Evolutionary conservation across 2,113 vertebrate species (phyloP), one percentile per base, ranked within the genome.

Genomic region (Agelaius phoeniceus): DNA sequence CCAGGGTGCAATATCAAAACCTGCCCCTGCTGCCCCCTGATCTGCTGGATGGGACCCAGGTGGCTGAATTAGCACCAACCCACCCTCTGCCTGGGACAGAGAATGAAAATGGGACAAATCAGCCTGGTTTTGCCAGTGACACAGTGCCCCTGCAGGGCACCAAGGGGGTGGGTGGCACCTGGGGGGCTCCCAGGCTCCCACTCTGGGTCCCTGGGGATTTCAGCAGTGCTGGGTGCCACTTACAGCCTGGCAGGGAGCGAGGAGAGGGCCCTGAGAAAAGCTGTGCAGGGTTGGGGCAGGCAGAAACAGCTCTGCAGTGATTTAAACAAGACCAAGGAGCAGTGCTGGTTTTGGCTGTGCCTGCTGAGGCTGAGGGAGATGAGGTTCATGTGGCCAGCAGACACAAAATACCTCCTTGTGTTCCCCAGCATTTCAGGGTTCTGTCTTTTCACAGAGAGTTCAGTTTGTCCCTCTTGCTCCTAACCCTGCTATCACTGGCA

Each of bases 111-210:
- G 20, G 31, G 20, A 55, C 55, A 14, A n/a, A 33, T 57, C 3
- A 57, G 8, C 55, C 55, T 51, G 7, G 0, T 43, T 89, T 76
- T 75, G 13, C 12, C 21, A 28, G 39, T 28, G 44, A 5, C 5
- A 2, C 22, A 33, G 30, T 30, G 20, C 15, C 39, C 15, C 41
- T 69, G 43, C 10, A 41, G 73, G 33, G 61, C 7, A 46, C 28
- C 1, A 2, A 30, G 31, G n/a, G n/a, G 15, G 15, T 73, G 44
- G 24, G 33, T 51, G 68, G 17, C 13, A 22, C 22, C 0, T n/a
- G 33, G 1, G 28, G 28, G 27, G 3, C 2, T 65, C 13, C 2
- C 0, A 0, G 30, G 28, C 9, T 86, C 57, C 52, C 10, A 12
- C 14, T 7, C 41, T 57, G 69, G 11, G 16, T 55, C 7, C 9